These are phyloP conservation scores for Leptinotarsa haldemani DNA, from an alignment of 2,888 invertebrate species.

Conservation along the genomic window DNA sequence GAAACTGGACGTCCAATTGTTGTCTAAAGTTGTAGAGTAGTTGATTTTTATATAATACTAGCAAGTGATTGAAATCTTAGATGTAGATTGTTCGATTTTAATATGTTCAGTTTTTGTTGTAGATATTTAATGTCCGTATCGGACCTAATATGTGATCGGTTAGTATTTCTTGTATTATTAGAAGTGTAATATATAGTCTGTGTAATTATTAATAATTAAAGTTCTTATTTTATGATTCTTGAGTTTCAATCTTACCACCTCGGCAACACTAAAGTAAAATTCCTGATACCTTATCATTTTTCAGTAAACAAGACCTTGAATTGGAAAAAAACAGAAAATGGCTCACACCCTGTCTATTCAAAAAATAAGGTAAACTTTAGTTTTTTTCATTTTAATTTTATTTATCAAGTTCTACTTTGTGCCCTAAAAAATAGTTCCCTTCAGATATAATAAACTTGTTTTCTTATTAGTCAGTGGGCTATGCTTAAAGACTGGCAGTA, in stretches of 20 bases:
- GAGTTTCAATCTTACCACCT: neutral
- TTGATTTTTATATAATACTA: constrained; percentile 35
- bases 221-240: constrained; percentile 20
- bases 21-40: constrained; percentile 41
- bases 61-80: constrained; percentile 26
- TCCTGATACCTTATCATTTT: neutral
- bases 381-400: too few relatives aligned
- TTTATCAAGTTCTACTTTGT: too few relatives aligned
- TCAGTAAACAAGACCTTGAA: neutral
- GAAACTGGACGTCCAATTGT: constrained; percentile 54
- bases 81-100: constrained; percentile 25
- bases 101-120: constrained; percentile 51
- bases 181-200: constrained; percentile 43
- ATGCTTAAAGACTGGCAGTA: too few relatives aligned
- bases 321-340: too few relatives aligned
- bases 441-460: too few relatives aligned
- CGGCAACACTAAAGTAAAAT: neutral
- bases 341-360: too few relatives aligned
- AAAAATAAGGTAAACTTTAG: too few relatives aligned
- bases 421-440: too few relatives aligned
- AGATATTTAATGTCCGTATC: constrained; percentile 59
- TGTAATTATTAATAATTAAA: constrained; percentile 36
- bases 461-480: too few relatives aligned
- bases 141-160: constrained; percentile 59
- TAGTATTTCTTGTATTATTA: constrained; percentile 58